These are phyloP conservation scores for Drosophila varians DNA, from an alignment of 1,140 invertebrate species.

Conservation along the genomic window DNA sequence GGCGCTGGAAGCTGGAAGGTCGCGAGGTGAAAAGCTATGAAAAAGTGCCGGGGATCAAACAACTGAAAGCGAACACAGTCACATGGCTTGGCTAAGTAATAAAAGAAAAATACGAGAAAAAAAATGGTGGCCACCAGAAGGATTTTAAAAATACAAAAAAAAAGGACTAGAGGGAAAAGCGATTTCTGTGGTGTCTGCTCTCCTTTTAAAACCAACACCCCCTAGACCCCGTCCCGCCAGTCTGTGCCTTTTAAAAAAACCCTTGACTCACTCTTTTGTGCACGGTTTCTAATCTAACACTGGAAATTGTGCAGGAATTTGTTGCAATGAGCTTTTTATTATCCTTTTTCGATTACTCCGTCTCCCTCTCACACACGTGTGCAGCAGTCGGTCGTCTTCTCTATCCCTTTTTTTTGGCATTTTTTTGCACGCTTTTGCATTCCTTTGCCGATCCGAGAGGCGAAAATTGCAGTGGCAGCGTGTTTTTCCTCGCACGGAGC, in stretches of 20 bases:
- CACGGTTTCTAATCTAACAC: constrained; percentile 74
- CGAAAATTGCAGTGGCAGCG: constrained; percentile 70
- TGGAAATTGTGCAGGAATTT: constrained; percentile 79
- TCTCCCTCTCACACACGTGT: constrained; percentile 27
- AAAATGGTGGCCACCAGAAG: neutral
- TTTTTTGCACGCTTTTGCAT: constrained; percentile 75
- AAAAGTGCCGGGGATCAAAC: constrained; percentile 78
- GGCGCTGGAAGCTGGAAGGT: neutral
- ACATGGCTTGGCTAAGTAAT: constrained; percentile 45
- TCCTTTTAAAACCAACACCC: constrained; percentile 6
- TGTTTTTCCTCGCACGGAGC: constrained; percentile 55
- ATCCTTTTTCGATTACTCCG: constrained; percentile 64
- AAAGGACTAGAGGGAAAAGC: neutral
- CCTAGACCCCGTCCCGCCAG: neutral
- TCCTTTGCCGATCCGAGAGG: constrained; percentile 46
- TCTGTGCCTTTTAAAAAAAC: neutral
- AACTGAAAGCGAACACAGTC: constrained; percentile 58
- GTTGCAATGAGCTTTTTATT: constrained; percentile 82
- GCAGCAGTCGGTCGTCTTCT: constrained; percentile 11
- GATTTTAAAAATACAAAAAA: constrained; percentile 21
- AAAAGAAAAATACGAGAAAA: constrained; percentile 16
- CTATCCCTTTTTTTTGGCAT: constrained; percentile 1
- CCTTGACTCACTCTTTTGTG: constrained; percentile 17
- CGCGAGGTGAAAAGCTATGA: constrained; percentile 61
- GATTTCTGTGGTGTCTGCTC: constrained; percentile 46